phyloP scores from a whole-genome alignment of 2,888 invertebrate genomes.

The Drosophila flavopinicola region DNA sequence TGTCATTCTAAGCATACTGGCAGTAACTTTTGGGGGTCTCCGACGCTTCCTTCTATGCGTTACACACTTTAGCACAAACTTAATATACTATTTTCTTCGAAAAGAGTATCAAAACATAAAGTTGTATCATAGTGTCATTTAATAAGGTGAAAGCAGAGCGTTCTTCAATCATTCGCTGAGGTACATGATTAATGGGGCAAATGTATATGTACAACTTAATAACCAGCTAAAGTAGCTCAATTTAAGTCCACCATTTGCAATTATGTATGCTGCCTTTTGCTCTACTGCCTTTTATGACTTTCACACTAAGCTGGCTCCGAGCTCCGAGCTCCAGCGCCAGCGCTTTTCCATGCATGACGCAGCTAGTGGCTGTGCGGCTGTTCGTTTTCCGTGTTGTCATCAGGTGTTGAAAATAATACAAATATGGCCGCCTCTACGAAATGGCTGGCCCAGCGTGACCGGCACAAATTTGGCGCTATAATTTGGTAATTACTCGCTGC shows the following conservation, averaged over 20 bases:
- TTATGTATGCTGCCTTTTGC: constrained; percentile 2
- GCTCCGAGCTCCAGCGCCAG: constrained; percentile 25
- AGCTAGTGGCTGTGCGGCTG: constrained; percentile 23
- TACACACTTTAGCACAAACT: too few relatives aligned
- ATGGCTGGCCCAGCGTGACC: constrained; percentile 59
- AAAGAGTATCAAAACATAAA: too few relatives aligned
- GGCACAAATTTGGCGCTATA: constrained; percentile 47
- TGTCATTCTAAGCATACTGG: too few relatives aligned
- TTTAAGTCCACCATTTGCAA: constrained; percentile 21
- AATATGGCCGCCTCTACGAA: constrained; percentile 56
- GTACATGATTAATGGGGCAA: too few relatives aligned
- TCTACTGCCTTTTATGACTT: constrained; percentile 4
- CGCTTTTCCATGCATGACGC: constrained; percentile 68
- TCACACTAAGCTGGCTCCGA: constrained; percentile 9
- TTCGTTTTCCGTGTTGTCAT: constrained; percentile 39
- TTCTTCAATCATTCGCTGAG: background rate
- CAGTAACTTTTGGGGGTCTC: too few relatives aligned
- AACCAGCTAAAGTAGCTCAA: constrained; percentile 12
- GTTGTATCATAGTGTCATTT: background rate
- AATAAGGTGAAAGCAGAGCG: constrained; percentile 12
- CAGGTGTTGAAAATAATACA: constrained; percentile 50
- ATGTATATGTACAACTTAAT: constrained; percentile 9
- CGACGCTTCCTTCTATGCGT: too few relatives aligned
- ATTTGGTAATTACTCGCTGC: constrained; percentile 55
- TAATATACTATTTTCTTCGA: too few relatives aligned